Evolutionary conservation across 1,140 invertebrate species (phyloP), one percentile per base, ranked within the genome.

Genomic region (Ephestia elutella): DNA sequence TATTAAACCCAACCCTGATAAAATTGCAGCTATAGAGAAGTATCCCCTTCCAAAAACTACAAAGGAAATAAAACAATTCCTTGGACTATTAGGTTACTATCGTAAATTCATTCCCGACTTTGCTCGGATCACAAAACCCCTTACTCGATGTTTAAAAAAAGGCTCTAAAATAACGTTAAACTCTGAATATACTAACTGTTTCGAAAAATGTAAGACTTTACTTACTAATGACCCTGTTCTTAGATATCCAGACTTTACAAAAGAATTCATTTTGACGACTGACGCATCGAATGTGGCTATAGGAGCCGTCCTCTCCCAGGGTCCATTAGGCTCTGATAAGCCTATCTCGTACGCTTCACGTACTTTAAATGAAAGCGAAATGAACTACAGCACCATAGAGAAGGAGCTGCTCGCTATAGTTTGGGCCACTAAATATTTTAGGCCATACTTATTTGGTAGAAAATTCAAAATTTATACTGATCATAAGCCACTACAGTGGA

Each of bases 321-420:
- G 38, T 5, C 38, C 38, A 5, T 5, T 48, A 5, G 38, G 38
- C 11, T 48, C 38, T 4, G 11, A 48, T 48, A 48, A 48, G 11
- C 38, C 38, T 48, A 48, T 48, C 38, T 48, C 38, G 2, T 48
- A 57, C 19, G 60, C 60, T 17, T 62, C 60, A 4, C 56, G 60
- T n/a, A 62, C 56, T 9, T 19, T 62, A 18, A 62, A 62, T 57
- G 28, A 50, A 11, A 62, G 60, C 18, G 60, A 62, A 28, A 54
- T 54, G 17, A 62, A 62, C 32, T 62, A 62, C 19, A 48, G 38
- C 15, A 48, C 38, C 2, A 48, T n/a, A n/a, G 38, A 48, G 11
- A 48, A 48, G 15, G 38, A 48, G 25, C 18, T 56, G 2, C 20
- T 56, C 13, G 55, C 55, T 0, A 56, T 56, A 44, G 35, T 56